Conservation (phyloP, 2,888 invertebrate genomes). For the Cabera pusaria region DNA sequence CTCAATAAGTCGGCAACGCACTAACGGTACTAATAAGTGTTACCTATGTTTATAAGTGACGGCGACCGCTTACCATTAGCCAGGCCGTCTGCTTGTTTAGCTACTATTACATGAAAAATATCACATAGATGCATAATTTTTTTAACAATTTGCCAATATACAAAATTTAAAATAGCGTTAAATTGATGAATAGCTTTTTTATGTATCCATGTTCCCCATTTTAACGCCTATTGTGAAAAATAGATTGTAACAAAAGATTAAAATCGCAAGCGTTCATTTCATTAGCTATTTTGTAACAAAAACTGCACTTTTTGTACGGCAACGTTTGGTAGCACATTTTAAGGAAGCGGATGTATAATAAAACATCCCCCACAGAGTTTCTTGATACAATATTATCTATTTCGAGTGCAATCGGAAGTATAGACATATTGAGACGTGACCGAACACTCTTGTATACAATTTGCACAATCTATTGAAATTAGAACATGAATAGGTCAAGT, state of each 20-base stretch:
- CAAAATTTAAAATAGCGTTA: slow-evolving; percentile 25
- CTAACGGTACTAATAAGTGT: too few relatives aligned
- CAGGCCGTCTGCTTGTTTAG: too few relatives aligned
- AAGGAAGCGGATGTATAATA: slow-evolving; percentile 19
- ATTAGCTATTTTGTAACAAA: slow-evolving; percentile 31
- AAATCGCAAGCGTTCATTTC: slow-evolving; percentile 38
- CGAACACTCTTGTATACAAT: slow-evolving; percentile 6
- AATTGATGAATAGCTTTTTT: slow-evolving; percentile 30
- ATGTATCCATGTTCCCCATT: slow-evolving; percentile 39
- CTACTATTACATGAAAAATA: too few relatives aligned
- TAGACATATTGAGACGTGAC: slow-evolving; percentile 1
- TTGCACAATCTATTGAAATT: slow-evolving; percentile 25
- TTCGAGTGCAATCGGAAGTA: slow-evolving; percentile 20
- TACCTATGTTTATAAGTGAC: too few relatives aligned
- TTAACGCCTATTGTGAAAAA: slow-evolving; percentile 59
- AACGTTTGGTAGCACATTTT: slow-evolving; percentile 11
- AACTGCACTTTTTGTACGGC: slow-evolving; percentile 10
- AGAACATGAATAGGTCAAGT: slow-evolving; percentile 5
- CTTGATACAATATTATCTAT: slow-evolving; percentile 21
- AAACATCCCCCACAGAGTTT: slow-evolving; percentile 13
- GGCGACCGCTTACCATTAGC: too few relatives aligned
- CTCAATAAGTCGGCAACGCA: too few relatives aligned
- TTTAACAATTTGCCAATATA: slow-evolving; percentile 25
- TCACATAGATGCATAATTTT: too few relatives aligned
- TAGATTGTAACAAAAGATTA: slow-evolving; percentile 54